Conservation (phyloP, 2,888 invertebrate genomes). For the Pristionchus exspectatus region DNA sequence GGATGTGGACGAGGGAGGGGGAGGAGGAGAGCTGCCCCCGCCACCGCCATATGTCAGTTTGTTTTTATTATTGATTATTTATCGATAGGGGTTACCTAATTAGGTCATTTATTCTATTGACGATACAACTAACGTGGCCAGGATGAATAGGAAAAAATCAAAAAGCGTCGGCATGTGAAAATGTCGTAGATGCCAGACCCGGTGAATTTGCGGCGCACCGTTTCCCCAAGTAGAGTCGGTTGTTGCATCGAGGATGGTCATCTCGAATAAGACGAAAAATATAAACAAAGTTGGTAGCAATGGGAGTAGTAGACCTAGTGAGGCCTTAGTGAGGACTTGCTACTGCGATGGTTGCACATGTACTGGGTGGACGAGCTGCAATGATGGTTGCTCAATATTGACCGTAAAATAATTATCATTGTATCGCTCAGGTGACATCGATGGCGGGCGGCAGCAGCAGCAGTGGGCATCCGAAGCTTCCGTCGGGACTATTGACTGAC, state of each 20-base stretch:
- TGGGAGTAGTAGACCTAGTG: neutral
- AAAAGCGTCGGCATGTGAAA: neutral
- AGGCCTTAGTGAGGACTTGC: neutral
- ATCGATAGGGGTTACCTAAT: too few species aligned
- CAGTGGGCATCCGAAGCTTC: slow-evolving; percentile 15
- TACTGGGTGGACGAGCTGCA: neutral
- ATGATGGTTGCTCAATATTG: too few species aligned
- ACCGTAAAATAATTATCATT: neutral
- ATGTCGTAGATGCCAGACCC: neutral
- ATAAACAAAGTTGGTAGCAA: too few species aligned
- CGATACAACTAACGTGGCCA: too few species aligned
- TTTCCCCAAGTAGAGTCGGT: neutral
- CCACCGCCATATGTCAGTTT: slow-evolving; percentile 31
- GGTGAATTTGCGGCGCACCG: neutral
- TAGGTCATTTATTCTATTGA: too few species aligned
- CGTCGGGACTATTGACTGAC: neutral
- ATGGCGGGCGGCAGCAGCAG: neutral
- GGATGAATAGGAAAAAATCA: too few species aligned
- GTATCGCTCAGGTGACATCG: slow-evolving; percentile 13
- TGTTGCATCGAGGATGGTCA: too few species aligned
- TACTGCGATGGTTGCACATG: neutral
- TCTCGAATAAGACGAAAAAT: too few species aligned
- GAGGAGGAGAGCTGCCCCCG: neutral
- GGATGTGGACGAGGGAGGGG: slow-evolving; percentile 52
- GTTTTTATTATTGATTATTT: neutral